A percentile compares a stretch with the other conserved stretches of the same genome.
These are phyloP conservation scores for Lineus longissimus DNA, from an alignment of 1,140 invertebrate genomes.

Conservation along the genomic window DNA sequence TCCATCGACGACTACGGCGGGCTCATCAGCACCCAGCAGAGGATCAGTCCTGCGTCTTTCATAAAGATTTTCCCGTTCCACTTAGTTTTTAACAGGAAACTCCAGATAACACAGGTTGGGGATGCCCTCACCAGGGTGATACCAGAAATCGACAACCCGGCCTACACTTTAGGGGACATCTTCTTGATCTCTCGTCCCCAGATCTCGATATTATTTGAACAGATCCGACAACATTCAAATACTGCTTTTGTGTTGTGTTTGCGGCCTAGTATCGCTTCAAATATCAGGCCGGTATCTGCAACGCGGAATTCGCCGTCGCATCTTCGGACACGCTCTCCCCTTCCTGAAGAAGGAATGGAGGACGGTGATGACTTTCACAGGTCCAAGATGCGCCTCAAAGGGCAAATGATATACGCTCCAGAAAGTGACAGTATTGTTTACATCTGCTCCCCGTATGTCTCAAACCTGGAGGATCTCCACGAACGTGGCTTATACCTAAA, in stretches of 20 bases:
- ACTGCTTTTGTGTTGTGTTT: constrained; percentile 91
- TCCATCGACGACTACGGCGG: constrained; percentile 3
- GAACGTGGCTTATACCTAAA: constrained; percentile 88
- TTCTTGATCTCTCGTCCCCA: constrained; percentile 85
- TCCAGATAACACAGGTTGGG: constrained; percentile 80
- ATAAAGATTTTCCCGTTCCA: constrained; percentile 93
- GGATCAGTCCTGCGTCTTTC: constrained; percentile 78
- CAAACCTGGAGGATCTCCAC: constrained; percentile 88
- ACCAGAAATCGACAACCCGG: constrained; percentile 62
- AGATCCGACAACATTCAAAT: constrained; percentile 91
- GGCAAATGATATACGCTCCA: constrained; percentile 92
- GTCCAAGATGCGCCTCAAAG: constrained; percentile 59
- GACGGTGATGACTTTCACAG: constrained; percentile 42
- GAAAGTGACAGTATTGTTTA: constrained; percentile 88
- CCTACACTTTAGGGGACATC: constrained; percentile 69
- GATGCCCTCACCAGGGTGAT: constrained; percentile 79
- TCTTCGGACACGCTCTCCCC: too few species aligned
- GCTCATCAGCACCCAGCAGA: constrained; percentile 20
- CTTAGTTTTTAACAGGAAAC: constrained; percentile 82
- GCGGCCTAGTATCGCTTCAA: constrained; percentile 38
- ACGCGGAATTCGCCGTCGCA: neutral
- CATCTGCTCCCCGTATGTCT: constrained; percentile 89
- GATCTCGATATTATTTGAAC: constrained; percentile 79
- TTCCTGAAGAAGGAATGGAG: neutral
- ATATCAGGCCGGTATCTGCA: neutral